These are phyloP conservation scores for Aphelinus certus DNA, from an alignment of 1,140 invertebrate genomes.

Conservation along the genomic window DNA sequence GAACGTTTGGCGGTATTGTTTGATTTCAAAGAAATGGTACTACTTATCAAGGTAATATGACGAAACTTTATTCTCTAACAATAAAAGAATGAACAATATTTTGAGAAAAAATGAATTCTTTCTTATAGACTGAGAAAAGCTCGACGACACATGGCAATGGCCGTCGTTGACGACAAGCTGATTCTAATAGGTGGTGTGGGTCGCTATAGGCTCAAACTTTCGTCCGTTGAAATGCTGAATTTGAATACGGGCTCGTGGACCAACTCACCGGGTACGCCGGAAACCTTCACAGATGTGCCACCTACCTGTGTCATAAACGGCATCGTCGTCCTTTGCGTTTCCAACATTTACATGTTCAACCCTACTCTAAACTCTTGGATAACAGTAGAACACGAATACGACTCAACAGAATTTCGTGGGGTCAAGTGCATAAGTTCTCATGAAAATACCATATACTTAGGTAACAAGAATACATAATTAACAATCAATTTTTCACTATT, in stretches of 20 bases:
- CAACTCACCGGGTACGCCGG: slow-evolving; percentile 39
- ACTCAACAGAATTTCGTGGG: slow-evolving; percentile 33
- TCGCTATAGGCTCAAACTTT: slow-evolving; percentile 41
- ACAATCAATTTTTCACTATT: slow-evolving; percentile 11
- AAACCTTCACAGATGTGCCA: slow-evolving; percentile 45
- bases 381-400: slow-evolving; percentile 16
- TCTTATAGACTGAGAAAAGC: slow-evolving; percentile 38
- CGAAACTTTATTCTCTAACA: neutral
- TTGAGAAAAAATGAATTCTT: neutral
- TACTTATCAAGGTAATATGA: slow-evolving; percentile 37
- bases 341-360: slow-evolving; percentile 43
- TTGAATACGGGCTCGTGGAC: slow-evolving; percentile 40
- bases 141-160: slow-evolving; percentile 46
- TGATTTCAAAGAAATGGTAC: slow-evolving; percentile 46
- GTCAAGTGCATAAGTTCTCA: slow-evolving; percentile 32
- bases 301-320: slow-evolving; percentile 42
- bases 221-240: slow-evolving; percentile 42
- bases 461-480: slow-evolving; percentile 2
- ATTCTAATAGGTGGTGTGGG: slow-evolving; percentile 46
- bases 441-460: slow-evolving; percentile 32
- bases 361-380: slow-evolving; percentile 35
- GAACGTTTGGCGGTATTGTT: slow-evolving; percentile 47
- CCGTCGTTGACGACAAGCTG: slow-evolving; percentile 44
- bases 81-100: too few relatives aligned
- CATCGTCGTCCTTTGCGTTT: slow-evolving; percentile 38